A percentile compares a stretch with the other conserved stretches of the same genome.
phyloP scores from a whole-genome alignment of 2,797 vertebrate genomes.

The Gymnoscopelus microlampas region DNA sequence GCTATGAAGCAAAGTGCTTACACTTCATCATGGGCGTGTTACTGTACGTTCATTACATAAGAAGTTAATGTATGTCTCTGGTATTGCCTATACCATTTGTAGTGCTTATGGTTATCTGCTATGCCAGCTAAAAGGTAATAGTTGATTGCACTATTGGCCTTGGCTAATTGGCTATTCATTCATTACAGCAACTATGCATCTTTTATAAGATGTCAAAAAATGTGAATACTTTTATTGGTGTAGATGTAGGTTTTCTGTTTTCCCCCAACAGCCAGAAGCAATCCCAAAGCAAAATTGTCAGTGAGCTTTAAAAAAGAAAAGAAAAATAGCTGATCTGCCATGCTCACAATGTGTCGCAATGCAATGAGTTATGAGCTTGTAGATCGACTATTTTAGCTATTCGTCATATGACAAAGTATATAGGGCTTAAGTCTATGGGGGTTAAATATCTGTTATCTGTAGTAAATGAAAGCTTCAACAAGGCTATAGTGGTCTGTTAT shows the following conservation, averaged over 20 bases:
- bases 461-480: too few species aligned
- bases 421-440: too few species aligned
- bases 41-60: constrained; percentile 60
- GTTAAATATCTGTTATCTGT: too few species aligned
- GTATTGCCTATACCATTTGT: constrained; percentile 41
- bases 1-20: constrained; percentile 69
- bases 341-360: too few species aligned
- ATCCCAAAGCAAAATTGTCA: too few species aligned
- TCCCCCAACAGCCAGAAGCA: constrained; percentile 1
- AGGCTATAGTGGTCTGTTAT: too few species aligned
- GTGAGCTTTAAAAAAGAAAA: too few species aligned
- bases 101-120: constrained; percentile 23
- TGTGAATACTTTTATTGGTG: constrained; percentile 2
- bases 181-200: constrained; percentile 5
- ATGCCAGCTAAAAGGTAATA: constrained; percentile 13
- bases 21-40: constrained; percentile 74
- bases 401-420: too few species aligned
- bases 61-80: constrained; percentile 58
- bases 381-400: too few species aligned
- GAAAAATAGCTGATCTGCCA: too few species aligned
- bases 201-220: constrained; percentile 6
- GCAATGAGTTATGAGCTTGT: too few species aligned
- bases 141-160: constrained; percentile 21
- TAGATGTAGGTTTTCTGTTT: constrained; percentile 9
- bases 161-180: constrained; percentile 23